Evolutionary conservation across 1,140 invertebrate genomes (phyloP).

Genomic region (Thalassaphorura encarpata): DNA sequence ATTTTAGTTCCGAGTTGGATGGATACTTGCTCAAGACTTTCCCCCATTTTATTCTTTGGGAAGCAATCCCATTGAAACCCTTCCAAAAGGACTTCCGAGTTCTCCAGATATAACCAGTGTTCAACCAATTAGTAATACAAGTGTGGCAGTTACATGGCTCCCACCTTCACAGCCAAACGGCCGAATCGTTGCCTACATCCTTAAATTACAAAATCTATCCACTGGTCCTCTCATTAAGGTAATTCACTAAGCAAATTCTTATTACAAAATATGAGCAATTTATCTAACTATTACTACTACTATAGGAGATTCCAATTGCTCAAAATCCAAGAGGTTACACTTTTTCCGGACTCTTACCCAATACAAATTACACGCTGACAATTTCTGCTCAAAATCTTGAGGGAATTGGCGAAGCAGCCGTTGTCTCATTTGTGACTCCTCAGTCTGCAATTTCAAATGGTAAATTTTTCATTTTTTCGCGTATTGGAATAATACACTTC

Average conservation of each 20-base stretch:
- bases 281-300: background rate
- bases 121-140: constrained; percentile 66
- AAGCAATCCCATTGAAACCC: constrained; percentile 68
- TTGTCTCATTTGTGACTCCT: constrained; percentile 53
- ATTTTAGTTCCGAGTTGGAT: constrained; percentile 71
- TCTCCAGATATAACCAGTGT: constrained; percentile 59
- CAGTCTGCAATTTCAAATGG: constrained; percentile 46
- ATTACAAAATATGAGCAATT: background rate
- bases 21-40: constrained; percentile 52
- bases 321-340: constrained; percentile 53
- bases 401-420: constrained; percentile 62
- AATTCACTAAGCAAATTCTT: background rate
- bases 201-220: constrained; percentile 42
- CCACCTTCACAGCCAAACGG: constrained; percentile 77
- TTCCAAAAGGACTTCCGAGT: constrained; percentile 57
- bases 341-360: constrained; percentile 67
- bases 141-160: constrained; percentile 77
- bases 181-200: constrained; percentile 70
- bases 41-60: constrained; percentile 66
- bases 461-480: constrained; percentile 37
- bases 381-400: constrained; percentile 67
- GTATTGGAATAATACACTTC: background rate
- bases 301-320: constrained; percentile 56
- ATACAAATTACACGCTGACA: constrained; percentile 62
- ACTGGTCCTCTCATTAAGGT: constrained; percentile 33